Base-by-base conservation (phyloP, 2,113 vertebrate genomes). In the Meleagris gallopavo region DNA sequence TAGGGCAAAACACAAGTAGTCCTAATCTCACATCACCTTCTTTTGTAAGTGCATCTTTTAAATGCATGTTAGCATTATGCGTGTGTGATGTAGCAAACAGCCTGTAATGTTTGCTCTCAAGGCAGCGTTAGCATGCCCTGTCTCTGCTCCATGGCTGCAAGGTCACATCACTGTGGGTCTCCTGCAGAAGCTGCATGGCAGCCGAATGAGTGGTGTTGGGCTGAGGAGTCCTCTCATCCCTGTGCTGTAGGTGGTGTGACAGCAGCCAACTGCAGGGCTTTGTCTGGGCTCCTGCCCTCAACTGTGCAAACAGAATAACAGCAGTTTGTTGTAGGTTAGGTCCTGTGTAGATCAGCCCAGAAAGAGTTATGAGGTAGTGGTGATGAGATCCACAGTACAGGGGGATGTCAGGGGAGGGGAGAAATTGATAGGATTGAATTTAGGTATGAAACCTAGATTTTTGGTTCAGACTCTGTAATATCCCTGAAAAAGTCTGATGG, bases 151-250 rank as follows among this genome's bases (percentile, higher is more conserved):
- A 52, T 25, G 87, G 79, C 46, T 71, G 36, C 61, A 72, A 86
- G 85, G 92, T 95, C 61, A 81, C 65, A 86, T 86, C 72, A 40
- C 73, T 84, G 90, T 45, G 83, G 86, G 6, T 81, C 24, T 34
- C 54, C 75, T 34, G 5, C 65, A 62, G 86, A 66, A 86, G 30
- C 15, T 65, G 41, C 12, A 38, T 41, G 75, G 18, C 45, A 76
- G 55, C 52, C 76, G 66, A 62, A 57, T 0, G 21, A 40, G 11
- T 40, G 72, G 32, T 67, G 46, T 54, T 18, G 48, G 45, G 19
- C 0, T 74, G 64, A 94, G 72, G 24, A 60, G 80, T 86, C 46
- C 43, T 87, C 57, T 86, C 61, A 11, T 77, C 2, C 2, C 73
- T 22, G 17, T 24, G 65, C 72, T 0, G 1, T 13, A 74, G 55